Evolutionary conservation across 2,888 invertebrate species (phyloP).

Genomic region (Griposia aprilina): DNA sequence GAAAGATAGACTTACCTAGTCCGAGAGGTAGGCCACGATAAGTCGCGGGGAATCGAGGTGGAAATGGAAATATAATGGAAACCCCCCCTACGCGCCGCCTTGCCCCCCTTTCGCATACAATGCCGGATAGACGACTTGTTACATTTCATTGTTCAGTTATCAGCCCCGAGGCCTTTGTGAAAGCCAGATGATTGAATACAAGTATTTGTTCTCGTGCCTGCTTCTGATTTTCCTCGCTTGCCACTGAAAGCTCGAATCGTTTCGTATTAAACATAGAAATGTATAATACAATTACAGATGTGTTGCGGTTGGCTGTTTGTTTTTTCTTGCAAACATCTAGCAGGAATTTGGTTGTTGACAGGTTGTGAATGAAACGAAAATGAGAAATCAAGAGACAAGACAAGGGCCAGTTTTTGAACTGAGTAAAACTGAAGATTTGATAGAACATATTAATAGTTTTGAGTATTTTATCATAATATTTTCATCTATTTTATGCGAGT

Average conservation of each 20-base stretch:
- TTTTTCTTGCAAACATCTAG: conserved; percentile 58
- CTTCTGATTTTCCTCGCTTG: conserved; percentile 87
- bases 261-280: conserved; percentile 79
- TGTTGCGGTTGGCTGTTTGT: conserved; percentile 72
- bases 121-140: conserved; percentile 90
- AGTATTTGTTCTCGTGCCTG: conserved; percentile 90
- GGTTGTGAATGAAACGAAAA: conserved; percentile 31
- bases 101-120: conserved; percentile 81
- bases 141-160: conserved; percentile 91
- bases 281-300: conserved; percentile 81
- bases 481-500: no score
- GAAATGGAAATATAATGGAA: conserved; percentile 91
- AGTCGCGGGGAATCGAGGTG: conserved; percentile 89
- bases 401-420: not conserved
- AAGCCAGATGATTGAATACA: conserved; percentile 89
- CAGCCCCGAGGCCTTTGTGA: conserved; percentile 89
- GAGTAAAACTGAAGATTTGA: not conserved
- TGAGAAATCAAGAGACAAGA: conserved; percentile 9
- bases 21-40: conserved; percentile 89
- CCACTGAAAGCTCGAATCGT: conserved; percentile 85
- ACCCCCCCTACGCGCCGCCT: conserved; percentile 73
- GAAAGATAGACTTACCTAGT: conserved; percentile 90
- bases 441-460: not conserved
- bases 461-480: not conserved
- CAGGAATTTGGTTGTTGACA: conserved; percentile 32